These are phyloP conservation scores for Python bivittatus DNA, from an alignment of 2,113 vertebrate genomes.

Conservation along the genomic window DNA sequence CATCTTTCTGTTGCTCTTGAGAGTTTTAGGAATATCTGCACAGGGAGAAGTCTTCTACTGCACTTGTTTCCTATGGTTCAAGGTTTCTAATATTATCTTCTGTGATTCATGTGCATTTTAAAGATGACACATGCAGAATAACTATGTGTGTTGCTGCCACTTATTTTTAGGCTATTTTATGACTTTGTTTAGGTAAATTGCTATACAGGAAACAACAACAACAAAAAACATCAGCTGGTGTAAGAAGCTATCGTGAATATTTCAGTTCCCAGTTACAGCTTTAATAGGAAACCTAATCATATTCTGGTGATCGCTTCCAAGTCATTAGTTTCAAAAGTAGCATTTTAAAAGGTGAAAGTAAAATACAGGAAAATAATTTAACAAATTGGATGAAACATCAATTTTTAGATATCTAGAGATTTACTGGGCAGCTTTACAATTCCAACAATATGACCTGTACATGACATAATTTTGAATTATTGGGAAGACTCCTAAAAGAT, in stretches of 20 bases:
- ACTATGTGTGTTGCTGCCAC: not conserved
- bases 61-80: not conserved
- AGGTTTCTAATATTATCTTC: not conserved
- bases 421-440: not conserved
- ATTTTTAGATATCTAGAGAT: not conserved
- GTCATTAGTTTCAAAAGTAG: constrained; percentile 17
- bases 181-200: not conserved
- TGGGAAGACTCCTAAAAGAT: not conserved
- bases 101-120: not conserved
- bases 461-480: not conserved
- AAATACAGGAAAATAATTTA: not conserved
- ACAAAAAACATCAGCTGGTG: not conserved
- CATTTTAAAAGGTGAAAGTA: constrained; percentile 5
- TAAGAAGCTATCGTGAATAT: not conserved
- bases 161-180: not conserved
- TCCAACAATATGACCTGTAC: not conserved
- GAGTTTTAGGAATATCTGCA: not conserved
- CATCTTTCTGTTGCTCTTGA: not conserved
- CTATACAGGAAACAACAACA: not conserved
- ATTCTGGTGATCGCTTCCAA: not conserved
- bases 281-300: constrained; percentile 21
- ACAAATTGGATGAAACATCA: not conserved
- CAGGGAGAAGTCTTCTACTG: not conserved
- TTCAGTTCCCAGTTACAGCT: not conserved
- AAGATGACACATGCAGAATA: not conserved